Evolutionary conservation across 2,797 vertebrate species (phyloP), one percentile per base, ranked within the genome.

Genomic region (Rhadinocentrus ornatus): DNA sequence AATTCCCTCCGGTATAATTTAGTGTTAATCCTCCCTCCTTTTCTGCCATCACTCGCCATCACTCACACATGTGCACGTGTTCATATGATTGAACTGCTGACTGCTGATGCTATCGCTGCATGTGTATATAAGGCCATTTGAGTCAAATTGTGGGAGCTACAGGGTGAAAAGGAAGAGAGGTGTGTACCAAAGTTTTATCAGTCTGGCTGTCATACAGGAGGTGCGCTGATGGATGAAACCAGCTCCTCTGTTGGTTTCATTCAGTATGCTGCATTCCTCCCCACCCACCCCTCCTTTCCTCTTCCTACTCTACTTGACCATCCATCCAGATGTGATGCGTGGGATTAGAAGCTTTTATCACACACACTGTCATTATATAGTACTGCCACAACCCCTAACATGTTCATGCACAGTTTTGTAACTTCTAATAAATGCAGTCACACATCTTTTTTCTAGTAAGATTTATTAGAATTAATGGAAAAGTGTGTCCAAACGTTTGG

Each of bases 1-100:
- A 90, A 92, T 87, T 92, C 87, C 86, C 87, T 83, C 86, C 85
- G 91, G 89, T 91, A 77, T 89, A 90, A 88, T 91, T 91, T 86
- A 62, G 81, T 66, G 64, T 77, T 92, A 92, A 92, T 92, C 90
- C 80, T 62, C 54, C 60, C 11, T 60, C 65, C 31, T 50, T 73
- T 60, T 55, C 50, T 13, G 22, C 58, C 71, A 61, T 54, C 62
- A 12, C 65, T 77, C 20, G 22, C 78, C 71, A 62, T 71, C 82
- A 72, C 77, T 63, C 76, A 48, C 75, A 75, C 83, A 80, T 34
- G 35, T 83, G 74, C 83, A 80, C 54, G 32, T 18, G 71, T 81
- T 73, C 73, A 73, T 70, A 78, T 85, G 69, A 90, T 88, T 87
- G 80, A 86, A 88, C 70, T 63, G 71, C 74, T 85, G 85, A 83